These are phyloP conservation scores for Acronicta leporina DNA, from an alignment of 2,888 invertebrate species.

Conservation along the genomic window DNA sequence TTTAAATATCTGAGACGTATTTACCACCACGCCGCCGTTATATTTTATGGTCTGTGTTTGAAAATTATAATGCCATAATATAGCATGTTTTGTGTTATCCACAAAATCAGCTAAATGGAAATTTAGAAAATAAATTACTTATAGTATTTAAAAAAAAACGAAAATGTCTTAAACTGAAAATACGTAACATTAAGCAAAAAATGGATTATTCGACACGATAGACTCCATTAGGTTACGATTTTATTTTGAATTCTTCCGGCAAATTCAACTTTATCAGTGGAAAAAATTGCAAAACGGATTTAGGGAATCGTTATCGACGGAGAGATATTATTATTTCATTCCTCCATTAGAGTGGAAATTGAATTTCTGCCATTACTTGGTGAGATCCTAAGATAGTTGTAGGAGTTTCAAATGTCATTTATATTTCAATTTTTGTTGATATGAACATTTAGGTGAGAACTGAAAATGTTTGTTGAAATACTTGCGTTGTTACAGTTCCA, in stretches of 20 bases:
- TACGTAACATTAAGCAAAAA: conserved; percentile 4
- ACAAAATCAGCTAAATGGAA: too few species aligned
- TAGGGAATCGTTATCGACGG: conserved; percentile 20
- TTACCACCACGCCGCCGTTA: too few species aligned
- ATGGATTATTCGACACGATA: conserved; percentile 6
- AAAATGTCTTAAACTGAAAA: not conserved
- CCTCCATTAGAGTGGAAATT: conserved; percentile 29
- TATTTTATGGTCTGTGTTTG: too few species aligned
- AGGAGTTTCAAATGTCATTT: not conserved
- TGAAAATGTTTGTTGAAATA: not conserved
- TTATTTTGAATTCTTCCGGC: conserved; percentile 26
- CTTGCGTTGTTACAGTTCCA: too few species aligned
- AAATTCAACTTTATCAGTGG: conserved; percentile 20
- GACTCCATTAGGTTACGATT: conserved; percentile 5
- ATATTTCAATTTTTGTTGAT: not conserved
- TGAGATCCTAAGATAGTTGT: conserved; percentile 19
- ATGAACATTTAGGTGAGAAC: not conserved
- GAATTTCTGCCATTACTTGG: conserved; percentile 33
- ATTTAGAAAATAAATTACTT: too few species aligned
- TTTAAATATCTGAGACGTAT: not conserved
- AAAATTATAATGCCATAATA: too few species aligned
- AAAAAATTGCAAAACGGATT: conserved; percentile 29
- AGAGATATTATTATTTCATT: conserved; percentile 34
- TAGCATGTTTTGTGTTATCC: too few species aligned
- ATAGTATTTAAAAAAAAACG: not conserved